A percentile compares a stretch with the other conserved stretches of the same genome.
Evolutionary conservation across 1,140 invertebrate genomes (phyloP).

Genomic region (Zaprionus ghesquierei): DNA sequence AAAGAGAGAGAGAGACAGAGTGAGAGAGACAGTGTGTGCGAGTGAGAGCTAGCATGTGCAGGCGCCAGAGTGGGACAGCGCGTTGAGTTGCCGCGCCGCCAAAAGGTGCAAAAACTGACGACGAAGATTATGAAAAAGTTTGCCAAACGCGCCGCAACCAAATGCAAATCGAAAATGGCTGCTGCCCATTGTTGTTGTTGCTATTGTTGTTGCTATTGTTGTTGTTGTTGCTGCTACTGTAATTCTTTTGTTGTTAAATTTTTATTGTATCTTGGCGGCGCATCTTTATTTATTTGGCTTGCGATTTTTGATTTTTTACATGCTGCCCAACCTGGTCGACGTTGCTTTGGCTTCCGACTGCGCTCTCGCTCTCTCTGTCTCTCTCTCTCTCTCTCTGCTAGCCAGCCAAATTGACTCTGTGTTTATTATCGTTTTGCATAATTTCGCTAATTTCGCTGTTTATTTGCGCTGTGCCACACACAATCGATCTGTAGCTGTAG

Average conservation of each 20-base stretch:
- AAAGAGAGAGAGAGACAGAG: neutral
- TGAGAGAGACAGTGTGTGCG: neutral
- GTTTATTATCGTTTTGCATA: constrained; percentile 71
- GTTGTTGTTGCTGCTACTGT: neutral
- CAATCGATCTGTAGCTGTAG: constrained; percentile 49
- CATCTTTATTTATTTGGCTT: constrained; percentile 62
- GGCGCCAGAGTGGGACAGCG: constrained; percentile 30
- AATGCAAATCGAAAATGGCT: constrained; percentile 64
- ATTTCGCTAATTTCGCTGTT: constrained; percentile 77
- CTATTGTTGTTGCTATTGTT: neutral
- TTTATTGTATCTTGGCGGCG: constrained; percentile 26
- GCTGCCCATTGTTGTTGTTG: neutral
- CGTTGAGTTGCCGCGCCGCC: neutral
- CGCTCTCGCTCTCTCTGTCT: constrained; percentile 6
- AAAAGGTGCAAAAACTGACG: constrained; percentile 50
- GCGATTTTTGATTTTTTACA: constrained; percentile 74
- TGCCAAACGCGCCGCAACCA: constrained; percentile 48
- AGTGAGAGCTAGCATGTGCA: neutral
- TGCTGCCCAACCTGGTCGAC: constrained; percentile 47
- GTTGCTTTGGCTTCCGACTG: neutral
- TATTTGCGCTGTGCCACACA: constrained; percentile 60
- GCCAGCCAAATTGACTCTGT: too few species aligned
- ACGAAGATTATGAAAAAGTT: constrained; percentile 75
- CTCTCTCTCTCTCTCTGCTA: constrained; percentile 12
- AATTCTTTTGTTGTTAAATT: constrained; percentile 38